Evolutionary conservation across 2,888 invertebrate genomes (phyloP), one percentile per base, ranked within the genome.

Genomic region (Acrobasis repandana): DNA sequence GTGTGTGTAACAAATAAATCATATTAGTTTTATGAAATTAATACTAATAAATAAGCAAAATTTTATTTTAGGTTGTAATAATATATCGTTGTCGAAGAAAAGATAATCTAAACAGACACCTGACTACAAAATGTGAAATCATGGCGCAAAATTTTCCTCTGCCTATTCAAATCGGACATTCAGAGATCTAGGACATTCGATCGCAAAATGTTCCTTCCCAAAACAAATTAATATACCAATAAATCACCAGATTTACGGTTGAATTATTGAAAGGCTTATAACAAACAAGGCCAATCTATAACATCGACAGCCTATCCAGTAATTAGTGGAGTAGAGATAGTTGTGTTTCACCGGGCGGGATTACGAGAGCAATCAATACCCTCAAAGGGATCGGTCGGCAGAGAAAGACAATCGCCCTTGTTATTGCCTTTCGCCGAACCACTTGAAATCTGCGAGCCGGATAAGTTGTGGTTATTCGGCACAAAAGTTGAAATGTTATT

Each of bases 301-400:
- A 54, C 38, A 43, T 54, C 54, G 54, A 38, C 38, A 54, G 38
- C 54, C 54, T 43, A 54, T 54, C 54, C 54, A 4, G 54, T 20
- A 43, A 54, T 54, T 54, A 54, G 38, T 38, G 54, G 14, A 18
- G 14, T 18, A 54, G 54, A 54, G 54, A 54, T 54, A 54, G 54
- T 54, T 54, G 38, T 54, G 15, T 54, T 43, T 9, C 14, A 8
- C 38, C 6, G 38, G 38, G 38, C 36, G 67, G 72, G 76, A 76
- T 77, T 69, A 74, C 74, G 63, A 68, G 71, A 66, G 75, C 81
- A 77, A 80, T 82, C 81, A 73, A 81, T 84, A 82, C 66, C 72
- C 79, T 74, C 73, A 68, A 70, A 77, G 76, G 77, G 77, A 76
- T 77, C 70, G 38, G 74, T 74, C 74, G 83, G 81, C 77, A 70